Evolutionary conservation across 2,113 vertebrate species (phyloP), one percentile per base, ranked within the genome.

Genomic region (Eurypyga helias): DNA sequence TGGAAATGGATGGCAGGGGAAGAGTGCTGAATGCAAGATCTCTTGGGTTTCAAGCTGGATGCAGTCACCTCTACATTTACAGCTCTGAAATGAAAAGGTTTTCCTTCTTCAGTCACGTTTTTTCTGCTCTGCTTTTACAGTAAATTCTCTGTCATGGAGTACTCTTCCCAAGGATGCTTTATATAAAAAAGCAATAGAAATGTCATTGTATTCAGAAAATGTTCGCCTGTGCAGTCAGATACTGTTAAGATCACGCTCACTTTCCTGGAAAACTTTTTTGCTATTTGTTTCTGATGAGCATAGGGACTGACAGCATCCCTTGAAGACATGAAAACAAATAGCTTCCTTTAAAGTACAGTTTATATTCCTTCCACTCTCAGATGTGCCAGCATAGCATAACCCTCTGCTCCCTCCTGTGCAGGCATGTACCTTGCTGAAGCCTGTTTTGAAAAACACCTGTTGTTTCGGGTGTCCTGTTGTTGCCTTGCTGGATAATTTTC

Each of bases 221-320:
- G 17, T 41, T 88, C 11, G 2, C 41, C 11, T 58, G 28, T 82
- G 58, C 36, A 70, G 60, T 82, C 64, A 79, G 83, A 58, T 43
- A 43, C 31, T 86, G 21, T 79, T 94, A 90, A 67, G 49, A 82
- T 83, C 65, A 52, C 2, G 17, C 33, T 92, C 23, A 36, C 52
- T 89, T 87, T 79, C 69, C 85, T 36, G 77, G 81, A 83, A 92
- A 93, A 51, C 62, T 52, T 91, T 25, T 51, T 92, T 88, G 34
- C 34, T 85, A 2, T 73, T 61, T 45, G 24, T 81, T 90, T 91
- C 64, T 87, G 65, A 82, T 31, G 31, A 85, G n/a, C 80, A 69
- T 3, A 51, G 61, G 31, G 61, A 65, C 55, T 69, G 57, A 72
- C 52, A 89, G 67, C 31, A 48, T 77, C 66, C 38, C 73, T 87